Conservation (phyloP, 2,797 vertebrate genomes). For the Oryzias sinensis region DNA sequence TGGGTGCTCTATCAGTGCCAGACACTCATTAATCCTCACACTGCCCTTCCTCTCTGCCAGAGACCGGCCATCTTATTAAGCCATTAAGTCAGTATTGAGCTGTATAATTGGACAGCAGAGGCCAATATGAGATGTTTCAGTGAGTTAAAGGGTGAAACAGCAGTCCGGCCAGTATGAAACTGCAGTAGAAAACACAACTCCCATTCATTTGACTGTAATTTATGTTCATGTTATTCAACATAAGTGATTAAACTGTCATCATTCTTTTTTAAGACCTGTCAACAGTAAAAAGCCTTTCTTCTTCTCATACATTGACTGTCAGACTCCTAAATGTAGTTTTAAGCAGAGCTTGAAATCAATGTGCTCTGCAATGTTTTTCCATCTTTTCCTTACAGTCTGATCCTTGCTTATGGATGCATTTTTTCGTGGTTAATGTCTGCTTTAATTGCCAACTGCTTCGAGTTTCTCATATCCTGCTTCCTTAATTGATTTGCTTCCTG, state of each 20-base stretch:
- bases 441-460: slow-evolving; percentile 22
- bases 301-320: too few relatives aligned
- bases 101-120: slow-evolving; percentile 53
- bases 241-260: background rate
- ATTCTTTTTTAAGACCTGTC: too few relatives aligned
- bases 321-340: background rate
- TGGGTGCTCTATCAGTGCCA: slow-evolving; percentile 36
- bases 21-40: slow-evolving; percentile 48
- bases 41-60: slow-evolving; percentile 43
- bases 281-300: too few relatives aligned
- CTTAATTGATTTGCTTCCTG: slow-evolving; percentile 47
- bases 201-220: background rate
- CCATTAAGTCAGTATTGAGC: slow-evolving; percentile 52
- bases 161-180: slow-evolving; percentile 17
- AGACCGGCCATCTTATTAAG: slow-evolving; percentile 48
- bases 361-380: slow-evolving; percentile 7
- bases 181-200: background rate
- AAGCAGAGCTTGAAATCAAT: background rate
- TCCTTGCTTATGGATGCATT: slow-evolving; percentile 11
- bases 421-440: slow-evolving; percentile 18
- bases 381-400: background rate
- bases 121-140: slow-evolving; percentile 40
- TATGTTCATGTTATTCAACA: background rate
- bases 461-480: slow-evolving; percentile 45
- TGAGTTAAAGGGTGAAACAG: slow-evolving; percentile 35